Evolutionary conservation across 2,113 vertebrate genomes (phyloP), one percentile per base, ranked within the genome.

Genomic region (Cynocephalus volans): DNA sequence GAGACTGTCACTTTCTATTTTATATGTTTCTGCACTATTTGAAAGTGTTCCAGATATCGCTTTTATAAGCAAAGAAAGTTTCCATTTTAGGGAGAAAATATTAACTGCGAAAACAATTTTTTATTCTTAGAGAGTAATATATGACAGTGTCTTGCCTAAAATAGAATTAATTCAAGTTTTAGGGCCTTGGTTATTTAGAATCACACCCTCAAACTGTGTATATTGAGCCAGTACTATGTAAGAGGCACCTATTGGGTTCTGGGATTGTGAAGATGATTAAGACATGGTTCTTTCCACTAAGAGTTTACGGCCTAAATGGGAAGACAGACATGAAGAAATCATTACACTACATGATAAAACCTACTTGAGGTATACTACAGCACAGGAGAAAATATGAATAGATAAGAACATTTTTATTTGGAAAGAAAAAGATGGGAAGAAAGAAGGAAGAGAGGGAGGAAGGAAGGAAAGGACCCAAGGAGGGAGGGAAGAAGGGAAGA

Each of bases 101-200:
- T n/a, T 72, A 96, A 58, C 36, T 64, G 9, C 24, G 11, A 36
- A 76, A 56, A n/a, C 12, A 83, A 82, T 72, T 93, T 86, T 93
- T 95, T 17, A 83, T 92, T 75, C 41, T 64, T 50, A 62, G 60
- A 92, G 10, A 93, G 19, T 85, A 88, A 75, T 60, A 70, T 36
- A 36, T 67, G 23, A 52, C 28, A 67, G 18, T 41, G 11, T 86
- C 45, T 95, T 93, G 12, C 18, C 24, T 87, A 73, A 95, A 87
- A 93, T 15, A 58, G 14, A 89, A 90, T 67, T 92, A 48, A 52
- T 82, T 80, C 18, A 83, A 88, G 24, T 73, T 95, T 56, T 50
- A 67, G 4, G 52, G 2, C 19, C 10, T 36, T 60, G 2, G 1
- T 69, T 94, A 23, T 88, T 86, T 81, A 77, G 26, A 88, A 8